Percentiles rank a stretch among this genome's conserved stretches.
phyloP scores from a whole-genome alignment of 2,888 invertebrate species.

The Drosophila algonquin region DNA sequence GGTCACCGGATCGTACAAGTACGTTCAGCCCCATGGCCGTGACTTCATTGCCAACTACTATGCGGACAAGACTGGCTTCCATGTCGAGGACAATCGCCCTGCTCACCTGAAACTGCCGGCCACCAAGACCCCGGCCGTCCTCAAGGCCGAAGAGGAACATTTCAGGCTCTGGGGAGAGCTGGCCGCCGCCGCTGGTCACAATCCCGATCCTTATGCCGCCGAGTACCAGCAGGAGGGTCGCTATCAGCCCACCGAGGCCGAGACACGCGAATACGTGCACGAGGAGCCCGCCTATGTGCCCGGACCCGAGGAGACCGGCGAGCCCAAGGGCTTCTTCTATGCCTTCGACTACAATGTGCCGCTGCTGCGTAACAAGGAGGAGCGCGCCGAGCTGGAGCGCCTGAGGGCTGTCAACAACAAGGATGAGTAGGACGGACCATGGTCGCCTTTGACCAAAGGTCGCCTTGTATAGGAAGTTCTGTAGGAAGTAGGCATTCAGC shows the following conservation, averaged over 20 bases:
- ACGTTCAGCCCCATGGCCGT: slow-evolving; percentile 85
- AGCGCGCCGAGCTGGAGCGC: slow-evolving; percentile 81
- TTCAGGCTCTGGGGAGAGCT: slow-evolving; percentile 88
- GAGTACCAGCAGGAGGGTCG: slow-evolving; percentile 81
- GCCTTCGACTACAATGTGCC: slow-evolving; percentile 88
- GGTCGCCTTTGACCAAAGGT: slow-evolving; percentile 5
- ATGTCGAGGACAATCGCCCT: slow-evolving; percentile 90
- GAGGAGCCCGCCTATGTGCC: slow-evolving; percentile 82
- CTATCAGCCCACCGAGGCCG: slow-evolving; percentile 74
- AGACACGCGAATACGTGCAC: slow-evolving; percentile 80
- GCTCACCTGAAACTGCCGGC: slow-evolving; percentile 87
- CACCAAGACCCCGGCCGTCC: slow-evolving; percentile 89
- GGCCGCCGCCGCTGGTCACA: slow-evolving; percentile 85
- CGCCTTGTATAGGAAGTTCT: slow-evolving; percentile 33
- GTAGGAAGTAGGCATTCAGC: slow-evolving; percentile 27
- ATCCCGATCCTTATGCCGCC: slow-evolving; percentile 84
- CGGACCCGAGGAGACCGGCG: slow-evolving; percentile 85
- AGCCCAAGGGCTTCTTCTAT: slow-evolving; percentile 90
- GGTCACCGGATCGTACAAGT: slow-evolving; percentile 89
- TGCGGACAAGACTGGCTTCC: slow-evolving; percentile 91
- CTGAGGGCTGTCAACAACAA: slow-evolving; percentile 80
- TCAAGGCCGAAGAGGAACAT: slow-evolving; percentile 88
- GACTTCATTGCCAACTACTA: slow-evolving; percentile 86
- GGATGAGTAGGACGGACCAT: slow-evolving; percentile 57
- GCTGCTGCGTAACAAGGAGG: slow-evolving; percentile 81